Evolutionary conservation across 2,113 vertebrate species (phyloP), one percentile per base, ranked within the genome.

Genomic region (Pao palembangensis): DNA sequence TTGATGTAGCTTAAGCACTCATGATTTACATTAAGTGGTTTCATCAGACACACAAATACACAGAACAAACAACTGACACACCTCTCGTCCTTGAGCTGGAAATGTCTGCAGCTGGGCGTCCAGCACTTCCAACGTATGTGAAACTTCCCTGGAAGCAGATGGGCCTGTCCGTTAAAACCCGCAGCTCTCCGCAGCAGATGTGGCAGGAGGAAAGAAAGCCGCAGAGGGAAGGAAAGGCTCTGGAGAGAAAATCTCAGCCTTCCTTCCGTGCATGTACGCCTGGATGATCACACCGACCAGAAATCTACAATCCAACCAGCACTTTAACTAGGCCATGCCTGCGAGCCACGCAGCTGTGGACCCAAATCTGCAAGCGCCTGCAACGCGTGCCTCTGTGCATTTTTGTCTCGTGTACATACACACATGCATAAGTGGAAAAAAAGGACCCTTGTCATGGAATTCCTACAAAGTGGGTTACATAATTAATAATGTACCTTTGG

Each of bases 271-370:
- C 67, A 73, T 74, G 69, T 80, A 76, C 68, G 76, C 75, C 80
- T 82, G 71, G 75, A 82, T 85, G 83, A 87, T 81, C 79, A 83
- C 78, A 84, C 75, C 63, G 31, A 68, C 38, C 57, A 83, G 72
- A 81, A 76, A 87, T 83, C 79, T 77, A 76, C 72, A 80, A 81
- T 83, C 85, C 82, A 84, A 83, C 71, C 62, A 77, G 73, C 71
- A 21, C 71, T 78, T 75, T 61, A 43, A 71, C 64, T 57, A 64
- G 63, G 62, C 73, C 64, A 34, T 67, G 69, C 84, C 76, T 79
- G 73, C 21, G 7, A 88, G 80, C 73, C 68, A 67, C 72, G 6
- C 87, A 90, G 87, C 83, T 88, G 85, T 58, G 38, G 65, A 62
- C 51, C 43, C 44, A 76, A 64, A 73, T 69, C 54, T 68, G 63